These are phyloP conservation scores for Chrysoperla carnea DNA, from an alignment of 1,140 invertebrate genomes.

Conservation along the genomic window DNA sequence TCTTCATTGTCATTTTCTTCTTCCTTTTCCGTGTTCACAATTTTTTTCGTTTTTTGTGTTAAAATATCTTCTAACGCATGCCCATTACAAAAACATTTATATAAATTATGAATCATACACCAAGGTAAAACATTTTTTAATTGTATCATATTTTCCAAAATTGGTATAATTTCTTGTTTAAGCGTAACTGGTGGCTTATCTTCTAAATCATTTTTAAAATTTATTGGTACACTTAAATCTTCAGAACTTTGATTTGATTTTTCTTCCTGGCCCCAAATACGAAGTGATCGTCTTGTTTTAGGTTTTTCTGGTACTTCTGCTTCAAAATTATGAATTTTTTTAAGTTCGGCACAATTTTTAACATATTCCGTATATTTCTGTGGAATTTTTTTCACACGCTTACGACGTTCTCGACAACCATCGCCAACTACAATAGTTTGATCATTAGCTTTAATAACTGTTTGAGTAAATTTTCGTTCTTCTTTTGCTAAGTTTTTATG, in stretches of 20 bases:
- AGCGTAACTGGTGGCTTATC: neutral
- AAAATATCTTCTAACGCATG: neutral
- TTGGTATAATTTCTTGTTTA: conserved; percentile 7
- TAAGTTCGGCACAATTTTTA: neutral
- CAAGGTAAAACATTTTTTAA: conserved; percentile 15
- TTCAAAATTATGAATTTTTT: neutral
- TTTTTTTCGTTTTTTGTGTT: neutral
- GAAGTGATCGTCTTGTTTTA: too few relatives aligned
- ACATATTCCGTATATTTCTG: conserved; percentile 21
- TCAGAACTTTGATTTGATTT: too few relatives aligned
- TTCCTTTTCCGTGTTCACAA: neutral
- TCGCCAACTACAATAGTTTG: conserved; percentile 21
- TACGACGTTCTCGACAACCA: conserved; percentile 12
- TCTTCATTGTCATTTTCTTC: neutral
- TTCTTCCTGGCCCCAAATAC: too few relatives aligned
- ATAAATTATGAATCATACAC: conserved; percentile 18
- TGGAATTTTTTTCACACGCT: conserved; percentile 17
- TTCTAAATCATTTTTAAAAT: neutral
- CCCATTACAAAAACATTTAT: conserved; percentile 18
- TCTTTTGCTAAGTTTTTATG: conserved; percentile 21
- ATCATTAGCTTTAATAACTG: conserved; percentile 22
- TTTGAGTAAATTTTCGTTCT: conserved; percentile 25
- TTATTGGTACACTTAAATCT: neutral
- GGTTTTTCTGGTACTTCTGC: too few relatives aligned
- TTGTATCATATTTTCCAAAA: conserved; percentile 9